Conservation (phyloP, 2,113 vertebrate species). For the Mus spicilegus region DNA sequence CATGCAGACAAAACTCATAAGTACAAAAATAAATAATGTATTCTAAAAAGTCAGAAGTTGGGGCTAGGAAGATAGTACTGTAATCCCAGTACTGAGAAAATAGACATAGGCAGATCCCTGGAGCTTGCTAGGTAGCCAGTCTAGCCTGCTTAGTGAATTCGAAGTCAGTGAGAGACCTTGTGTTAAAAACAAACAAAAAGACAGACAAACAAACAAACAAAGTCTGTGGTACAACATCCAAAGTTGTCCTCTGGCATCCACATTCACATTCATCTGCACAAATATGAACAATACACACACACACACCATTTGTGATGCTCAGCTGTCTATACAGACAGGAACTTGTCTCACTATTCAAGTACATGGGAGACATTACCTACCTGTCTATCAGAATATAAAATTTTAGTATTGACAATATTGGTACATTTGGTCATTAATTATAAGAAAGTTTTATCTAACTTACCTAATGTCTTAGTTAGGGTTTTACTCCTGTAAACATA, state of each 20-base stretch:
- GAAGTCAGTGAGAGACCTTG: neutral
- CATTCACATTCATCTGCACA: neutral
- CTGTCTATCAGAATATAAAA: neutral
- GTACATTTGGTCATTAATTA: constrained; percentile 46
- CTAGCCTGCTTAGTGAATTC: neutral
- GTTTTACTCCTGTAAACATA: too few species aligned
- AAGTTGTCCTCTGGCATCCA: too few species aligned
- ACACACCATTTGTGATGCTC: neutral
- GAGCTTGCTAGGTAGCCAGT: neutral
- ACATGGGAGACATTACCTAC: constrained; percentile 36
- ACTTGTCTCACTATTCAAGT: neutral
- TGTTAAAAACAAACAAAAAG: neutral
- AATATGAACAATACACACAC: neutral
- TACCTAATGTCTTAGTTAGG: neutral
- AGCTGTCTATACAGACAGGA: neutral
- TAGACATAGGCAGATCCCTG: neutral
- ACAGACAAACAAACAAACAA: neutral
- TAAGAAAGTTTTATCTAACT: neutral
- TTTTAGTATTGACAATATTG: constrained; percentile 6
- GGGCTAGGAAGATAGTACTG: neutral
- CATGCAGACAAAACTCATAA: neutral
- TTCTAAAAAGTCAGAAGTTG: neutral
- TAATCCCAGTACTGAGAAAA: neutral
- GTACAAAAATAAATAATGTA: neutral
- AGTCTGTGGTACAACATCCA: neutral